Evolutionary conservation across 2,888 invertebrate species (phyloP).

Genomic region (Mamestra brassicae): DNA sequence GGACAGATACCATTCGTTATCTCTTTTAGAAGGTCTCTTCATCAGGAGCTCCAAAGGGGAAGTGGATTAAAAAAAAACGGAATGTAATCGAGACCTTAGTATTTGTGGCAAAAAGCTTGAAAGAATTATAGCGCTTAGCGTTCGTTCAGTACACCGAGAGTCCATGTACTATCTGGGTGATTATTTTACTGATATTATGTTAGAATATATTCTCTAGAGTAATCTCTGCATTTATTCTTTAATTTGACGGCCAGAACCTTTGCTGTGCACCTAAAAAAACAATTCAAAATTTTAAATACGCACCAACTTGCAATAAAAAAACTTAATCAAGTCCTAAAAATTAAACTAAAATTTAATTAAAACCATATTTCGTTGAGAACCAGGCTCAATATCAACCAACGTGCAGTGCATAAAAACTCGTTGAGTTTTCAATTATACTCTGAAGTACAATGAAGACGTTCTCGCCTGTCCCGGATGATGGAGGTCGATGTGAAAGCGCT

Average conservation of each 20-base stretch:
- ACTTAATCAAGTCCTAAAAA: neutral
- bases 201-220: neutral
- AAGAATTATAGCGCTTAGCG: neutral
- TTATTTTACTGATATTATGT: neutral
- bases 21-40: too few relatives aligned
- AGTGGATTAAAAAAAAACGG: too few relatives aligned
- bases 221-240: neutral
- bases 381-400: conserved; percentile 24
- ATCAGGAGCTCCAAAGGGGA: too few relatives aligned
- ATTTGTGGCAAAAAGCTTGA: neutral
- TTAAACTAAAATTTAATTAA: conserved; percentile 34
- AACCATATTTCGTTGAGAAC: conserved; percentile 23
- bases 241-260: neutral
- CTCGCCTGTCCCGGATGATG: conserved; percentile 74
- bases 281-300: neutral
- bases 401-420: conserved; percentile 46
- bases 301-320: neutral
- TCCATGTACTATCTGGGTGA: neutral
- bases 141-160: neutral
- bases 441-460: conserved; percentile 75
- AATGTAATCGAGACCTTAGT: too few relatives aligned
- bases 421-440: conserved; percentile 73
- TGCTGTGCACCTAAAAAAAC: neutral
- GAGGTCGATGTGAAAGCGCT: conserved; percentile 75
- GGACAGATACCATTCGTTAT: too few relatives aligned